Conservation (phyloP, 2,113 vertebrate genomes). For the Elaphurus davidianus region DNA sequence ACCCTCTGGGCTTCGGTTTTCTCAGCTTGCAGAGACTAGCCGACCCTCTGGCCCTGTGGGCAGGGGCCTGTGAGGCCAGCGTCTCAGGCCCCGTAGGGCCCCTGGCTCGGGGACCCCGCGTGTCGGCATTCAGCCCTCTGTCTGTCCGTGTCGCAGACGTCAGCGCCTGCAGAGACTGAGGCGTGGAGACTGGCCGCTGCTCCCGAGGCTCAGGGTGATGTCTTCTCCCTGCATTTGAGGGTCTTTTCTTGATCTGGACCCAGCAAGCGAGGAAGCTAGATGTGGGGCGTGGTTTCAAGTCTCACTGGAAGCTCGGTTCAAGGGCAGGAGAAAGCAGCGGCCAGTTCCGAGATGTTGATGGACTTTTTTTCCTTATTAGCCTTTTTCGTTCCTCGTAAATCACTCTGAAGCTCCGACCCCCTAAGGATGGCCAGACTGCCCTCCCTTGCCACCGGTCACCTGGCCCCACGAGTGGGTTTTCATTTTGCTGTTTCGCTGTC, state of each 20-base stretch:
- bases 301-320: fast-evolving
- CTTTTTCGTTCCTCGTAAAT: fast-evolving
- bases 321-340: background rate
- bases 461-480: background rate
- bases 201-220: fast-evolving
- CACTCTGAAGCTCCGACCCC: fast-evolving
- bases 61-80: background rate
- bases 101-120: background rate
- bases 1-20: background rate
- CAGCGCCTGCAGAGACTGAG: too few species aligned
- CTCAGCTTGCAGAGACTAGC: background rate
- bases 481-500: background rate
- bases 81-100: fast-evolving
- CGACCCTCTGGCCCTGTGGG: fast-evolving
- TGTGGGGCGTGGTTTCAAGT: background rate
- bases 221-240: background rate
- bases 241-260: background rate
- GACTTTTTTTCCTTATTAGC: background rate
- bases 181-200: background rate
- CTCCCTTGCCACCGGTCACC: fast-evolving
- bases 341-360: fast-evolving
- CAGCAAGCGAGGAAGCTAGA: fast-evolving
- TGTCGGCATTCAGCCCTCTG: fast-evolving
- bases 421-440: fast-evolving
- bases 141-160: fast-evolving